Conservation (phyloP, 1,140 invertebrate genomes). For the Panagrolaimus sp. region DNA sequence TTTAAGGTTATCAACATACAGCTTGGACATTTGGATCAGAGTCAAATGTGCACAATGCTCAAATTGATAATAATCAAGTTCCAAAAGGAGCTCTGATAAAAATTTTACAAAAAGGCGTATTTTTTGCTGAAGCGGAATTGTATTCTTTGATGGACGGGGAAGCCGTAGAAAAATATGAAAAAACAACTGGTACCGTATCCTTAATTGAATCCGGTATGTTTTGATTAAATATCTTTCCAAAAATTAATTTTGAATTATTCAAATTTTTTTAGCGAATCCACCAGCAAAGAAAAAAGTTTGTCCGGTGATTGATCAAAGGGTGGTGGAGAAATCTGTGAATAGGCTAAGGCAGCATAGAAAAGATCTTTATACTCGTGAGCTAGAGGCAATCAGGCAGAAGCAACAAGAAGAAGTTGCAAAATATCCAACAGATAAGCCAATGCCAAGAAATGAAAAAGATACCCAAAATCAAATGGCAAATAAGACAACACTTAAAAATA, state of each 20-base stretch:
- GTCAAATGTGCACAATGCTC: slow-evolving; percentile 93
- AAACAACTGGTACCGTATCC: slow-evolving; percentile 76
- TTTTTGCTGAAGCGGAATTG: slow-evolving; percentile 96
- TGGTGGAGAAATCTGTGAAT: neutral
- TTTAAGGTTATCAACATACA: slow-evolving; percentile 88
- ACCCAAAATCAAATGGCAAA: neutral
- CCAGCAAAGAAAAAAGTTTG: neutral
- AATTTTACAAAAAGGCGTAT: slow-evolving; percentile 91
- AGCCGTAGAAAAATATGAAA: slow-evolving; percentile 79
- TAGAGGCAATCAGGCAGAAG: neutral
- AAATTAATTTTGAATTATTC: neutral
- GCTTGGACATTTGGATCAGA: slow-evolving; percentile 96
- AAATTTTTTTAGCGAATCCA: neutral
- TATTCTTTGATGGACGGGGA: slow-evolving; percentile 76
- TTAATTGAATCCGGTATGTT: slow-evolving; percentile 17
- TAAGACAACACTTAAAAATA: neutral
- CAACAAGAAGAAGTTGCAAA: neutral
- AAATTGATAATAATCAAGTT: slow-evolving; percentile 93
- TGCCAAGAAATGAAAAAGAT: neutral
- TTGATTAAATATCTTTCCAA: neutral
- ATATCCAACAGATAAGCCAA: neutral
- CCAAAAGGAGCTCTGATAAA: slow-evolving; percentile 89
- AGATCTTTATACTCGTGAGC: neutral
- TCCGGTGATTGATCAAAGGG: neutral
- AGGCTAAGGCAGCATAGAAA: neutral